Evolutionary conservation across 2,113 vertebrate genomes (phyloP), one percentile per base, ranked within the genome.

Genomic region (Coreoperca whiteheadi): DNA sequence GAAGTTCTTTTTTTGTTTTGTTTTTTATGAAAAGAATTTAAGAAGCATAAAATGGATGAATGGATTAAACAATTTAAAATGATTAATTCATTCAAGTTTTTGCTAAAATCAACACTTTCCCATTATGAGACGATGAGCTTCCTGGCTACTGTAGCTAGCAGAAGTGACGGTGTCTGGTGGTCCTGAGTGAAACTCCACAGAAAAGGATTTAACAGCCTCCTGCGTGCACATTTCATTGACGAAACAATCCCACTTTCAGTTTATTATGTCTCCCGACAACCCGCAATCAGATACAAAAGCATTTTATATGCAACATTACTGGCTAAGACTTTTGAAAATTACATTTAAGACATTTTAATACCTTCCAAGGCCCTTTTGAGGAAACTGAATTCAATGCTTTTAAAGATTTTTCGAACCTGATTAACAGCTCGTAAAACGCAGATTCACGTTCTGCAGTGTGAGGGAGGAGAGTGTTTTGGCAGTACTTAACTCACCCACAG

Each of bases 401-500:
- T n/a, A n/a, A 59, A 50, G 34, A 54, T 28, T 57, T 48, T 46
- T 28, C 30, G n/a, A 51, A 51, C 20, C n/a, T 59, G 54, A 69
- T 67, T 30, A 48, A 25, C 6, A 68, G 46, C 30, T 41, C 14
- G 3, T 30, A 84, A 63, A 43, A 32, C 8, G 0, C 53, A 7
- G 16, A 39, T 4, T 23, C 14, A 51, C 57, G n/a, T 37, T 37
- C 8, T 11, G 50, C 9, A 46, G 14, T 37, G 43, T 18, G 28
- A 63, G 12, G 18, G 61, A 51, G 34, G 2, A 14, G 28, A 50
- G 32, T 61, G 57, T 79, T 82, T 80, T 82, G 67, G 48, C 67
- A 88, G 53, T 87, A 74, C 77, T 23, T 20, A 8, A 60, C 18
- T 66, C 83, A 46, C 1, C 92, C 94, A 94, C 93, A 79, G 43